Conservation (phyloP, 2,113 vertebrate genomes). For the Clarias magur region DNA sequence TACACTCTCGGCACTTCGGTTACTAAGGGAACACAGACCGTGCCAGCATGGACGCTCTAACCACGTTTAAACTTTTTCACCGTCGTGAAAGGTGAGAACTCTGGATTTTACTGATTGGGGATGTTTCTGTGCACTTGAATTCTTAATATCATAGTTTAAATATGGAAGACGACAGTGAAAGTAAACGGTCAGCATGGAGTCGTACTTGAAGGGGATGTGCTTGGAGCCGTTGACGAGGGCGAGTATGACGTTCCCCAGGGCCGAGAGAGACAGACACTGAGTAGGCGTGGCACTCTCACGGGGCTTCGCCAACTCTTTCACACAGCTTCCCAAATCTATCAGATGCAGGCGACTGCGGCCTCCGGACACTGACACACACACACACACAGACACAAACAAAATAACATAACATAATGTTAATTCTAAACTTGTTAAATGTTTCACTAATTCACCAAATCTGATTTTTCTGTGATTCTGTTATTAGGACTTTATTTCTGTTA, state of each 20-base stretch:
- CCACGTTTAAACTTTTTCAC: background rate
- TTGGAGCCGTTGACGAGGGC: conserved; percentile 99
- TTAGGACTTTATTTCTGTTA: background rate
- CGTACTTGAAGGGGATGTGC: conserved; percentile 98
- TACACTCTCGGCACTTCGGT: background rate
- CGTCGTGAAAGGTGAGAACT: background rate
- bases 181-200: background rate
- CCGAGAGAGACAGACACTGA: conserved; percentile 90
- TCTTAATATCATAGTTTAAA: background rate
- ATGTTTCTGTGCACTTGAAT: background rate
- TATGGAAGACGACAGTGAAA: background rate
- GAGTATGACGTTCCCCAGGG: conserved; percentile 96
- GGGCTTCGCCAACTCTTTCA: conserved; percentile 83
- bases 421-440: background rate
- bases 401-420: background rate
- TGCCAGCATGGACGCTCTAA: background rate
- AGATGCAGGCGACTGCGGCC: conserved; percentile 96
- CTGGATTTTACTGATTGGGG: background rate
- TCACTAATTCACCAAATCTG: background rate
- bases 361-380: conserved; percentile 84
- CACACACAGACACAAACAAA: background rate
- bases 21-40: background rate
- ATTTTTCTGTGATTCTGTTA: too few species aligned
- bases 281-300: conserved; percentile 80
- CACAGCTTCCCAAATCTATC: conserved; percentile 95